phyloP scores from a whole-genome alignment of 2,888 invertebrate species.

The Saturnia japonica region DNA sequence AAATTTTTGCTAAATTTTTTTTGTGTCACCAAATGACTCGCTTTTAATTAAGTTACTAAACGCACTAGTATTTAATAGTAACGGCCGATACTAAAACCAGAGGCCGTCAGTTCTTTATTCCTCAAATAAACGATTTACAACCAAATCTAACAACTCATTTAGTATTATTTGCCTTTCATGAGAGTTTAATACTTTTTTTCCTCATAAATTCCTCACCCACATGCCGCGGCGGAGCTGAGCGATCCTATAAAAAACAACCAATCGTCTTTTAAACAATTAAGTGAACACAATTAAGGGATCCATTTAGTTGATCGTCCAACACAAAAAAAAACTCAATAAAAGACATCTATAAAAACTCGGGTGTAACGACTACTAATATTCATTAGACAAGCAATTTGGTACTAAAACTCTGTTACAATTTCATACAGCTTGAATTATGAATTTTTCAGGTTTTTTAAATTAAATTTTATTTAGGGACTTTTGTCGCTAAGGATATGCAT shows the following conservation, averaged over 20 bases:
- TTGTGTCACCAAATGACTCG: too few relatives aligned
- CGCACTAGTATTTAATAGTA: not conserved
- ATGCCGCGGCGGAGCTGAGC: slow-evolving; percentile 29
- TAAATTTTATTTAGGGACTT: too few relatives aligned
- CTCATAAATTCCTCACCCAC: not conserved
- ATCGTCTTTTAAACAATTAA: slow-evolving; percentile 59
- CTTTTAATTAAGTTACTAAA: not conserved
- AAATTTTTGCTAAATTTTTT: too few relatives aligned
- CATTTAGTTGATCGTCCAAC: slow-evolving; percentile 57
- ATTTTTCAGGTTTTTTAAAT: too few relatives aligned
- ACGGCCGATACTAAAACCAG: not conserved
- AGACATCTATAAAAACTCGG: slow-evolving; percentile 37
- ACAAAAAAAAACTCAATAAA: slow-evolving; percentile 54
- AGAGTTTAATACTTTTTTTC: not conserved
- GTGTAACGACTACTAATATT: slow-evolving; percentile 23
- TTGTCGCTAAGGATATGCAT: too few relatives aligned
- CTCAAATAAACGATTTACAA: not conserved
- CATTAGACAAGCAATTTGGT: not conserved
- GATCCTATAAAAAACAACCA: slow-evolving; percentile 39
- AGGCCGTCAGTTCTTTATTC: not conserved
- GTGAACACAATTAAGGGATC: slow-evolving; percentile 59
- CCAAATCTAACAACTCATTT: not conserved
- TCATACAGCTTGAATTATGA: not conserved
- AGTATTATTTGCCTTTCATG: not conserved
- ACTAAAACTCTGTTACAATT: not conserved